These are phyloP conservation scores for Mionectes macconnelli DNA, from an alignment of 2,113 vertebrate genomes.

Conservation along the genomic window DNA sequence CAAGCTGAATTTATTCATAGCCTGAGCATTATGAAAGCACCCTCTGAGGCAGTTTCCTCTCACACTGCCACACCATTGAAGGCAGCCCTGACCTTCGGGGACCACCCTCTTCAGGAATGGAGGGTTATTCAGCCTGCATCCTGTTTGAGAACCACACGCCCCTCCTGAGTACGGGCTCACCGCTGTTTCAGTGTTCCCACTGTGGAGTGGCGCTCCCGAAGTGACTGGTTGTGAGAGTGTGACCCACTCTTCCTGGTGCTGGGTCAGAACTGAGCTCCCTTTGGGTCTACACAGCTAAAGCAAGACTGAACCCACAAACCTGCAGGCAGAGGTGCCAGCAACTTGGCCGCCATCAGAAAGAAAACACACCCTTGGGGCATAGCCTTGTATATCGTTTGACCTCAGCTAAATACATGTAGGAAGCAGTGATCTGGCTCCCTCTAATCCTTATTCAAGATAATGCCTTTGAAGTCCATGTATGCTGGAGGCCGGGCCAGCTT, in stretches of 20 bases:
- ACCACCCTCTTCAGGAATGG: constrained; percentile 60
- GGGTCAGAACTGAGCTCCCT: neutral
- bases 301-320: neutral
- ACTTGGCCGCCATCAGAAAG: neutral
- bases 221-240: neutral
- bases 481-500: neutral
- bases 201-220: neutral
- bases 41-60: constrained; percentile 59
- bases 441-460: constrained; percentile 46
- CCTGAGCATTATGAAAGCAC: constrained; percentile 18
- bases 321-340: neutral
- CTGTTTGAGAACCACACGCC: constrained; percentile 24
- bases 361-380: neutral
- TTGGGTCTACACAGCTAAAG: neutral
- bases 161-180: neutral
- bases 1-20: constrained; percentile 28
- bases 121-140: constrained; percentile 59
- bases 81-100: constrained; percentile 59
- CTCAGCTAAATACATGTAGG: neutral
- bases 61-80: constrained; percentile 20
- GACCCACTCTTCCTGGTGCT: neutral
- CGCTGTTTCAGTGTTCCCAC: neutral
- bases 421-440: neutral
- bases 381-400: neutral
- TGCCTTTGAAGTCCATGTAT: constrained; percentile 15